Base-by-base conservation (phyloP, 2,888 invertebrate genomes). In the Philereme vetulata region DNA sequence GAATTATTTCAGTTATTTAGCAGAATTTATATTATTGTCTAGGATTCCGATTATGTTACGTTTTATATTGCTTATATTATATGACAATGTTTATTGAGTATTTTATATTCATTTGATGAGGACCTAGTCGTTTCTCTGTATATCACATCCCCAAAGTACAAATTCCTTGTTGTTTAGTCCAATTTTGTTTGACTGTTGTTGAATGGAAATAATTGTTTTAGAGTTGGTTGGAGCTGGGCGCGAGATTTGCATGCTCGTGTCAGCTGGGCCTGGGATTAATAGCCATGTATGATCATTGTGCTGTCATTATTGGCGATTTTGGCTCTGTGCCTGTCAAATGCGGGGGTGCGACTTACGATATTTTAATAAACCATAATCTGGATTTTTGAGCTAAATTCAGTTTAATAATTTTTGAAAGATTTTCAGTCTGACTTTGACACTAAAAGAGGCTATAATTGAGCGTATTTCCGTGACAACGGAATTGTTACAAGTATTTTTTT, bases 81-180 rank as follows among this genome's bases (percentile, higher is more conserved):
- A 90, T 90, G 86, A 90, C 89, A 84, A 89, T 91, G 89, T 91
- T 91, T 91, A 90, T 89, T 90, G 88, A 90, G 88, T 91, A 89
- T 89, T 87, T 90, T 89, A 89, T 88, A 88, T 90, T 92, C 89
- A 90, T 91, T 92, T 88, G 90, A 91, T 90, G 92, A 92, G 92
- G 86, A 88, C 90, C 92, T 92, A 93, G 92, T 92, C 93, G 92
- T 86, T 89, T 92, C 92, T 90, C 90, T 89, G 85, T 89, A 91
- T 92, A 92, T 92, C 92, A 92, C 92, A 91, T 89, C 84, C 92
- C 91, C 92, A 92, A 93, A 93, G 93, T 93, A 93, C 92, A 93
- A 93, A 93, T 92, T 90, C 89, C 92, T 93, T 92, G 93, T 93
- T 93, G 92, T 93, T 92, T 93, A 93, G 92, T 92, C 91, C 91